These are phyloP conservation scores for Hydractinia echinata DNA, from an alignment of 30 jellyfish, hydroid and myxozoan genomes.

Conservation along the genomic window DNA sequence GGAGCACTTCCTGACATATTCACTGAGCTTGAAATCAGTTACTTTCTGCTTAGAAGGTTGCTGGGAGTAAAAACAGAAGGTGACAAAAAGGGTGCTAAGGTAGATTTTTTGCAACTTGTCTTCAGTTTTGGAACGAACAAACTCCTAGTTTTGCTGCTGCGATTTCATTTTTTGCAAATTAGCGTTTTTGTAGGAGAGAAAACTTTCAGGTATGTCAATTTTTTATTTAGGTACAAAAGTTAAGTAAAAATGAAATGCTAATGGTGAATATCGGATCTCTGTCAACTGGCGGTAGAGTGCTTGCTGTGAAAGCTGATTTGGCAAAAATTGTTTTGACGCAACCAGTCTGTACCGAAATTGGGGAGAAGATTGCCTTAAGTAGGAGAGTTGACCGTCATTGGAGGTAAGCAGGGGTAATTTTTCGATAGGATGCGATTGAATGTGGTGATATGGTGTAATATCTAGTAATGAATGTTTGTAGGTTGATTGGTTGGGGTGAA, in stretches of 20 bases:
- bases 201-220: background rate
- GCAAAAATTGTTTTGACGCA: slow-evolving; percentile 97
- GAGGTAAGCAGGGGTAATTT: slow-evolving; percentile 58
- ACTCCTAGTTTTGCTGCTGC: too few species aligned
- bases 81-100: slow-evolving; percentile 97
- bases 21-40: slow-evolving; percentile 92
- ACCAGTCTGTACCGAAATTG: slow-evolving; percentile 99
- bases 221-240: slow-evolving; percentile 67
- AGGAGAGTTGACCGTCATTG: slow-evolving; percentile 99
- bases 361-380: slow-evolving; percentile 97
- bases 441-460: background rate
- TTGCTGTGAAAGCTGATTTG: slow-evolving; percentile 97
- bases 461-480: background rate
- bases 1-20: slow-evolving; percentile 99
- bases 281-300: slow-evolving; percentile 99
- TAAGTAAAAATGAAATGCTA: slow-evolving; percentile 87
- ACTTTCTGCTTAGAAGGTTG: slow-evolving; percentile 76
- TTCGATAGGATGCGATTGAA: background rate
- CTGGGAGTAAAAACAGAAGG: slow-evolving; percentile 99
- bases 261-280: slow-evolving; percentile 98
- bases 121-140: background rate
- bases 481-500: slow-evolving; percentile 99
- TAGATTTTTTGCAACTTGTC: background rate
- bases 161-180: too few species aligned
- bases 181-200: too few species aligned